Percentiles rank a stretch among this genome's conserved stretches.
Conservation (phyloP, 2,888 invertebrate species). For the Drosophila cognata region DNA sequence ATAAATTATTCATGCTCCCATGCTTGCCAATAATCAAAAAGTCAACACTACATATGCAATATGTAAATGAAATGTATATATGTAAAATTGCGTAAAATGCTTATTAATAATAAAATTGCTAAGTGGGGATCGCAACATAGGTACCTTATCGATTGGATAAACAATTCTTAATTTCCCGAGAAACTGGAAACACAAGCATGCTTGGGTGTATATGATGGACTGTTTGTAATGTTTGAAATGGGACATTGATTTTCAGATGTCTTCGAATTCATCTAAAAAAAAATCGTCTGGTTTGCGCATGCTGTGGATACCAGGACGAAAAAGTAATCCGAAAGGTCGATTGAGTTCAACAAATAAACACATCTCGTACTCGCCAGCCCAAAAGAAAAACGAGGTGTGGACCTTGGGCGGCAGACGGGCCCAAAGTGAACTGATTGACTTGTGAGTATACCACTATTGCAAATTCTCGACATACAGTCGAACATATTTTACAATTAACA, state of each 20-base stretch:
- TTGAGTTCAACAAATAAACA: conserved; percentile 81
- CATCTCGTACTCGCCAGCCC: conserved; percentile 66
- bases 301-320: conserved; percentile 84
- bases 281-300: conserved; percentile 81
- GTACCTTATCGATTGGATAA: not conserved
- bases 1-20: conserved; percentile 1
- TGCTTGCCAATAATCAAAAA: conserved; percentile 19
- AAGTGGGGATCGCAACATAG: conserved; percentile 1
- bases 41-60: conserved; percentile 9
- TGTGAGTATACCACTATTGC: conserved; percentile 74
- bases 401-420: conserved; percentile 83
- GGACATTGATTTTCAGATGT: conserved; percentile 75
- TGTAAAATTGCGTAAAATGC: conserved; percentile 15
- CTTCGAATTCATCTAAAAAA: conserved; percentile 76
- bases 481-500: conserved; percentile 7
- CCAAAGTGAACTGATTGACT: conserved; percentile 78
- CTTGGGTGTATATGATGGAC: conserved; percentile 8
- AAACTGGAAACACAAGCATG: not conserved
- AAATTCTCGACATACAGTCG: not conserved
- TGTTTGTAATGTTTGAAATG: conserved; percentile 30
- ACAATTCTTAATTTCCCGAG: not conserved
- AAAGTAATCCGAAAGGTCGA: conserved; percentile 82
- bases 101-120: not conserved
- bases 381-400: conserved; percentile 84
- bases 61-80: conserved; percentile 1